These are phyloP conservation scores for Planococcus citri DNA, from an alignment of 1,140 invertebrate genomes.

Conservation along the genomic window DNA sequence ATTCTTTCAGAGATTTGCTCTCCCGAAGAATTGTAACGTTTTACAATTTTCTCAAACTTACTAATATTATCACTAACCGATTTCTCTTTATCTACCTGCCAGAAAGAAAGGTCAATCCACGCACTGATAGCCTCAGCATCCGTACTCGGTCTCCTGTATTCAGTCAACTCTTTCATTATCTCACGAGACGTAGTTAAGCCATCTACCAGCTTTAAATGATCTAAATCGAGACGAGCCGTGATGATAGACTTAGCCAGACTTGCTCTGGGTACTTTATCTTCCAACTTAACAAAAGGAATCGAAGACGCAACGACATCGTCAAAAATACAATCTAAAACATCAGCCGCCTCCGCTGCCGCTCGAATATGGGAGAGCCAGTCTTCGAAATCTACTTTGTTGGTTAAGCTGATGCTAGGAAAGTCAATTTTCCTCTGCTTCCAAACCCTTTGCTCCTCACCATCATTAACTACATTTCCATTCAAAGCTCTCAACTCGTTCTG, in stretches of 20 bases:
- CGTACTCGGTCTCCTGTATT: background rate
- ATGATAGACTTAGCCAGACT: background rate
- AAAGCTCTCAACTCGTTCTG: too few relatives aligned
- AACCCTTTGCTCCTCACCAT: background rate
- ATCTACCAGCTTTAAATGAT: background rate
- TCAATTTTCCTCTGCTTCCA: background rate
- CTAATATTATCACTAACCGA: background rate
- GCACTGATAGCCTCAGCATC: background rate
- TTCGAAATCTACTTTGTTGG: background rate
- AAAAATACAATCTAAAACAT: background rate
- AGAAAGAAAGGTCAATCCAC: background rate
- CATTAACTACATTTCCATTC: too few relatives aligned
- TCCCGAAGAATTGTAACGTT: background rate
- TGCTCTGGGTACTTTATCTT: background rate
- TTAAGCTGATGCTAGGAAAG: background rate
- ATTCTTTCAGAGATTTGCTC: background rate
- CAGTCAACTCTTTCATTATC: background rate
- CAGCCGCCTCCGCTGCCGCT: background rate
- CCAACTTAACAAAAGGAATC: background rate
- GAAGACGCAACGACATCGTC: background rate
- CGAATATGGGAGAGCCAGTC: background rate
- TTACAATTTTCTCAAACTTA: background rate
- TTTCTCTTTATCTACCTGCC: background rate
- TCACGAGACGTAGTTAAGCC: background rate
- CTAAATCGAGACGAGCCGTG: background rate